Conservation (phyloP, 2,888 invertebrate genomes). For the Ichneumoninae sp. region DNA sequence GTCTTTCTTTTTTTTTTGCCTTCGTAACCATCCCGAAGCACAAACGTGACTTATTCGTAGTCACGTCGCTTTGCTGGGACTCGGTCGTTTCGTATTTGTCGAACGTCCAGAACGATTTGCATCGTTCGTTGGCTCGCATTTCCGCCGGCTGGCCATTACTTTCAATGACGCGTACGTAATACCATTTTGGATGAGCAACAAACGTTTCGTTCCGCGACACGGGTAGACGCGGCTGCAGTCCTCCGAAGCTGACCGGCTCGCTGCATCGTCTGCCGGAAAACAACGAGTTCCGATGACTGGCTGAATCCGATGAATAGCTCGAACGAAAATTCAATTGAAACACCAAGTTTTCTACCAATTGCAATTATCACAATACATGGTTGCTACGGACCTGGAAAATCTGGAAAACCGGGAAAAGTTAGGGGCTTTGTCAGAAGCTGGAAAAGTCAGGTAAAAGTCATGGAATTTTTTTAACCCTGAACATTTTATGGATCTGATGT, state of each 20-base stretch:
- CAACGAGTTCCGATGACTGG: neutral
- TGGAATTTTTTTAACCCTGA: too few relatives aligned
- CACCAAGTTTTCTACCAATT: too few relatives aligned
- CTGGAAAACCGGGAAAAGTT: too few relatives aligned
- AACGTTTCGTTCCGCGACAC: neutral
- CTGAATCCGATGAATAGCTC: too few relatives aligned
- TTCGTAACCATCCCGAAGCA: neutral
- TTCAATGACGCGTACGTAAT: constrained; percentile 52
- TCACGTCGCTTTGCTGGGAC: constrained; percentile 42
- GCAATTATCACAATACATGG: too few relatives aligned
- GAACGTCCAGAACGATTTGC: constrained; percentile 67
- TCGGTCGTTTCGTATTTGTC: constrained; percentile 37
- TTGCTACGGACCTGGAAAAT: too few relatives aligned
- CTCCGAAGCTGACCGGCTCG: neutral
- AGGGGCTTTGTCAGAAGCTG: too few relatives aligned
- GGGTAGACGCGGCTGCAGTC: neutral
- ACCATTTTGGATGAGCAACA: constrained; percentile 19
- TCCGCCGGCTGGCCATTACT: constrained; percentile 67
- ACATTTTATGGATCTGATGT: too few relatives aligned
- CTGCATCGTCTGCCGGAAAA: neutral
- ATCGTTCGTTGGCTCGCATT: constrained; percentile 66
- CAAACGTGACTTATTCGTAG: constrained; percentile 61
- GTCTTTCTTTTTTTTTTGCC: constrained; percentile 2
- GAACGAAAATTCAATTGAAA: too few relatives aligned
- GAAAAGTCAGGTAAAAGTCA: too few relatives aligned